phyloP scores from a whole-genome alignment of 1,140 invertebrate genomes.

The Lepidostoma basale region DNA sequence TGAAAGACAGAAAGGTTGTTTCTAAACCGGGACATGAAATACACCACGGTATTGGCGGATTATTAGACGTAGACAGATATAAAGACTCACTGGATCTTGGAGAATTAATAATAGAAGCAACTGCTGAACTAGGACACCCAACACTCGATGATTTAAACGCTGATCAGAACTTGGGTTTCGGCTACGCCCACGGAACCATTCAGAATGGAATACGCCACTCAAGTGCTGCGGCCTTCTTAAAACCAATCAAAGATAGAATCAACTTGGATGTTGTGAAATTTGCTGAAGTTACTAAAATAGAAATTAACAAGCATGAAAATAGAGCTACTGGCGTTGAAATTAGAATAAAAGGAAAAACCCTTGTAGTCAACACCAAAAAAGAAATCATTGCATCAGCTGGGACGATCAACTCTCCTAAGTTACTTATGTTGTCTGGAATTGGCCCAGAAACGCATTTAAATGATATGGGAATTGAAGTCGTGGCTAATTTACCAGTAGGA shows the following conservation, averaged over 20 bases:
- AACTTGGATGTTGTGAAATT: conserved; percentile 79
- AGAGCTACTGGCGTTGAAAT: conserved; percentile 67
- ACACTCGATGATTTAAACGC: conserved; percentile 63
- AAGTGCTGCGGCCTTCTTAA: conserved; percentile 61
- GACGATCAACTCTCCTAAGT: conserved; percentile 70
- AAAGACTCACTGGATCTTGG: neutral
- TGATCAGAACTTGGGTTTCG: conserved; percentile 55
- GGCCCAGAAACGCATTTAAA: conserved; percentile 72
- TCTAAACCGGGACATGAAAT: conserved; percentile 52
- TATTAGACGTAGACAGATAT: conserved; percentile 75
- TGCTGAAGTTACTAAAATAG: conserved; percentile 73
- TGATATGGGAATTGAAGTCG: conserved; percentile 64
- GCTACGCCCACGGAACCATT: conserved; percentile 50
- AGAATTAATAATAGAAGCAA: conserved; percentile 55
- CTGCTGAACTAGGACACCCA: conserved; percentile 72
- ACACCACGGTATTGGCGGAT: conserved; percentile 72
- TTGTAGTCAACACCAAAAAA: conserved; percentile 60
- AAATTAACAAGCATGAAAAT: conserved; percentile 75
- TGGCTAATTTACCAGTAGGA: conserved; percentile 67
- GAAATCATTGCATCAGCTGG: conserved; percentile 75
- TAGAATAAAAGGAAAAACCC: conserved; percentile 54
- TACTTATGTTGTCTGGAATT: conserved; percentile 78
- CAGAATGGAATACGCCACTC: conserved; percentile 58
- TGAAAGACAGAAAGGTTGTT: conserved; percentile 69
- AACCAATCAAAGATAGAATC: conserved; percentile 57